Conservation (phyloP, 2,888 invertebrate species). For the Agapetus fuscipes region DNA sequence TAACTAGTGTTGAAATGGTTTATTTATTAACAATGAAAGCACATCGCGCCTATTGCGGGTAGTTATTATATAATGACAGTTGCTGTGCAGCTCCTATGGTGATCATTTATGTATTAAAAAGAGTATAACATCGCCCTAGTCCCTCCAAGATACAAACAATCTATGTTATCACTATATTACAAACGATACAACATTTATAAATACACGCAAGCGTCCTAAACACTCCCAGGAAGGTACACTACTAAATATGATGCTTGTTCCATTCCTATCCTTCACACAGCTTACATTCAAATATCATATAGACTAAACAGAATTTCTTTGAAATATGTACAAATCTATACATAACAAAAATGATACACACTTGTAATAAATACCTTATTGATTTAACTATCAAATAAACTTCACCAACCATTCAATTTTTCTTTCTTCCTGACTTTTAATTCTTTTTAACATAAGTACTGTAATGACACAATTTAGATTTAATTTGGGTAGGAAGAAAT, state of each 20-base stretch:
- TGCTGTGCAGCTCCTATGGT: neutral
- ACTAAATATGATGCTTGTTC: neutral
- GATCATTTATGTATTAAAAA: constrained; percentile 15
- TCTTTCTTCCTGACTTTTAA: too few relatives aligned
- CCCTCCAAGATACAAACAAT: constrained; percentile 18
- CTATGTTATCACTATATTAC: constrained; percentile 17
- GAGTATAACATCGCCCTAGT: constrained; percentile 18
- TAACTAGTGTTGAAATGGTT: too few relatives aligned
- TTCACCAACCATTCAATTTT: too few relatives aligned
- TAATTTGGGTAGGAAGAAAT: too few relatives aligned
- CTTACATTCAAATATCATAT: neutral
- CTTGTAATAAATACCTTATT: neutral
- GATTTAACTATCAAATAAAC: neutral
- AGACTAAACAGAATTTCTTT: constrained; percentile 6
- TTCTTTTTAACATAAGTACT: too few relatives aligned
- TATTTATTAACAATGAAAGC: constrained; percentile 19
- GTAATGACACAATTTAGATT: too few relatives aligned
- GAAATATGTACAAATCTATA: constrained; percentile 15
- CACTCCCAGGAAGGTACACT: too few relatives aligned
- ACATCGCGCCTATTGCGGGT: constrained; percentile 14
- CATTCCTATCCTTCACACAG: neutral
- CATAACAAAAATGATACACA: constrained; percentile 11
- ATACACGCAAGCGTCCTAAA: constrained; percentile 19
- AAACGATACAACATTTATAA: constrained; percentile 21
- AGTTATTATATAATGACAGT: constrained; percentile 12